These are phyloP conservation scores for Rhinopomastus cyanomelas DNA, from an alignment of 2,113 vertebrate genomes.

Conservation along the genomic window DNA sequence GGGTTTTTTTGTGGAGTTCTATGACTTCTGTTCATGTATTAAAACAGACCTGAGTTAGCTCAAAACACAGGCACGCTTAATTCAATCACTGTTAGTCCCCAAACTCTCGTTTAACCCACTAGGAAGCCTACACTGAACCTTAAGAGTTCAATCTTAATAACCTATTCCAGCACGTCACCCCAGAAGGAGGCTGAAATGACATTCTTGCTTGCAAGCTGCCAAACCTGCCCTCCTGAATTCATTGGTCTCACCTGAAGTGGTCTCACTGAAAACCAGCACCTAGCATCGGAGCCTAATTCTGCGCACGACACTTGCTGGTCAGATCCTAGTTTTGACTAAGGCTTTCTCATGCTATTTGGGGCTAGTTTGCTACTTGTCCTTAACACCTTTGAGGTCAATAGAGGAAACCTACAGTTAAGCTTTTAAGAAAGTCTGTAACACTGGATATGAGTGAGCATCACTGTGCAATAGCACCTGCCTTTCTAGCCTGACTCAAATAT, in stretches of 20 bases:
- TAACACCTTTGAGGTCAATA: not conserved
- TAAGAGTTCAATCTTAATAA: slow-evolving; percentile 31
- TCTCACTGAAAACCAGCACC: not conserved
- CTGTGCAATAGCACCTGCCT: slow-evolving; percentile 54
- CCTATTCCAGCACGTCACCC: not conserved
- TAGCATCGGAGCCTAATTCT: not conserved
- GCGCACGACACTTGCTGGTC: slow-evolving; percentile 10
- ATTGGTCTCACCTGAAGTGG: not conserved
- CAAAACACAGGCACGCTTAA: slow-evolving; percentile 35
- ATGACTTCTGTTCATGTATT: not conserved
- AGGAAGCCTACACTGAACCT: not conserved
- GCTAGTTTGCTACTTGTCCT: not conserved
- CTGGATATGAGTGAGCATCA: slow-evolving; percentile 29
- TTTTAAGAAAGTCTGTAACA: slow-evolving; percentile 1
- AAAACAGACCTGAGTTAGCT: not conserved
- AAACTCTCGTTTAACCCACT: not conserved
- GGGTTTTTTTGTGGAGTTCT: not conserved
- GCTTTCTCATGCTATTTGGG: not conserved
- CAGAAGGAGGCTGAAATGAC: not conserved
- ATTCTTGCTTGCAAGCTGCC: not conserved
- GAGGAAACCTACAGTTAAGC: not conserved
- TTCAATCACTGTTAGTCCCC: slow-evolving; percentile 23
- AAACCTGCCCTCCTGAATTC: not conserved
- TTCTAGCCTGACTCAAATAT: slow-evolving; percentile 26
- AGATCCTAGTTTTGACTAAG: not conserved